Percentiles rank a stretch among this genome's conserved stretches.
Evolutionary conservation across 2,888 invertebrate genomes (phyloP).

Genomic region (Dysmachus trigonus): DNA sequence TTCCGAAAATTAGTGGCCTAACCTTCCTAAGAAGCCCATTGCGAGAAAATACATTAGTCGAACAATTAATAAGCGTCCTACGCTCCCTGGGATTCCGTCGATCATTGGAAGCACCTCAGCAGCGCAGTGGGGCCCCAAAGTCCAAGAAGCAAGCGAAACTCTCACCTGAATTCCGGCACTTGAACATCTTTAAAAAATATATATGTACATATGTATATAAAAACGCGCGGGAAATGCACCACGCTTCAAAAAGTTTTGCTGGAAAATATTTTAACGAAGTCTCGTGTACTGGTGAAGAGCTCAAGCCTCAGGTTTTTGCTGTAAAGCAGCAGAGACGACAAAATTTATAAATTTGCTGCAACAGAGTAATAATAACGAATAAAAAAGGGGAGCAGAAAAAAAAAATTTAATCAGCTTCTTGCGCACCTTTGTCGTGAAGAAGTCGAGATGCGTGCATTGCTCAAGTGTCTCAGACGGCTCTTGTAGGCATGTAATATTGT

Average conservation of each 20-base stretch:
- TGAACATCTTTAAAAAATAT: not conserved
- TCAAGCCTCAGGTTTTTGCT: not conserved
- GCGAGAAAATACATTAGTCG: conserved; percentile 1
- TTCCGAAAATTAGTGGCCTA: conserved; percentile 10
- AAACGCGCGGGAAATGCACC: conserved; percentile 9
- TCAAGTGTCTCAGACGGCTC: not conserved
- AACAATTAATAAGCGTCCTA: conserved; percentile 28
- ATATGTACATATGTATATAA: not conserved
- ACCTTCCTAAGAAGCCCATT: not conserved
- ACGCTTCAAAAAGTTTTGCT: not conserved
- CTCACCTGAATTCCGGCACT: conserved; percentile 23
- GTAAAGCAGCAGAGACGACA: not conserved
- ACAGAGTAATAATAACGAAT: not conserved
- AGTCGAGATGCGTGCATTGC: conserved; percentile 28
- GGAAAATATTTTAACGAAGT: conserved; percentile 18
- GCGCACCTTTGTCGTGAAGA: conserved; percentile 14
- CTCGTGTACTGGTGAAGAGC: not conserved
- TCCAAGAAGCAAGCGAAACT: not conserved
- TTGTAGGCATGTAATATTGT: not conserved
- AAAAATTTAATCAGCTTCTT: conserved; percentile 21
- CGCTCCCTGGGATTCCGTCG: not conserved
- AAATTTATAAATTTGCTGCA: conserved; percentile 2
- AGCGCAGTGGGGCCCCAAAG: not conserved
- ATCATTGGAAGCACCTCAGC: not conserved
- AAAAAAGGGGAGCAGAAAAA: not conserved